Evolutionary conservation across 2,113 vertebrate species (phyloP).

Genomic region (Oenanthe oenanthe): DNA sequence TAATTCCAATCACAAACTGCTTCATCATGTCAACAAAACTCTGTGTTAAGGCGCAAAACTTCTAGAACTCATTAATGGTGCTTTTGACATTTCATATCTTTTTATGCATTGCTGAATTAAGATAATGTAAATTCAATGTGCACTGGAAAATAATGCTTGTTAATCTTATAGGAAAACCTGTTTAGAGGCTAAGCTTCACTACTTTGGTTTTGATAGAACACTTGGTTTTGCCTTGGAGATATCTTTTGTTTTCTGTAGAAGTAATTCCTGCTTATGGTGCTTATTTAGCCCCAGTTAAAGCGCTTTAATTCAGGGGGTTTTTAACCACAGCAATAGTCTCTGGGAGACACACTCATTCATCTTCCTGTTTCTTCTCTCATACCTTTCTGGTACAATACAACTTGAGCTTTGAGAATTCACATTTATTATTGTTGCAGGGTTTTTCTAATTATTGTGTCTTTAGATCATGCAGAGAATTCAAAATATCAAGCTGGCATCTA

Average conservation of each 20-base stretch:
- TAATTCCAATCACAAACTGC: neutral
- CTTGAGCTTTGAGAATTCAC: neutral
- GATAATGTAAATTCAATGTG: neutral
- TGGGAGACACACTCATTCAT: neutral
- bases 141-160: neutral
- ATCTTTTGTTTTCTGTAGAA: neutral
- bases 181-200: neutral
- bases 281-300: neutral
- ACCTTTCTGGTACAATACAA: neutral
- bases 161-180: neutral
- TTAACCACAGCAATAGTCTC: neutral
- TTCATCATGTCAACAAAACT: neutral
- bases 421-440: accelerated
- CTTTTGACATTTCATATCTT: neutral
- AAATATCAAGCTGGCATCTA: neutral
- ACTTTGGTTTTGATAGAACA: neutral
- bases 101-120: neutral
- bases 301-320: neutral
- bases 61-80: neutral
- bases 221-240: neutral
- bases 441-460: neutral
- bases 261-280: neutral
- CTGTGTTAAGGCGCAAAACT: neutral
- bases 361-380: neutral
- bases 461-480: neutral